A percentile compares a stretch with the other conserved stretches of the same genome.
These are phyloP conservation scores for Heliocidaris tuberculata DNA, from an alignment of 35 echinoderm and acorn worm genomes.

Conservation along the genomic window DNA sequence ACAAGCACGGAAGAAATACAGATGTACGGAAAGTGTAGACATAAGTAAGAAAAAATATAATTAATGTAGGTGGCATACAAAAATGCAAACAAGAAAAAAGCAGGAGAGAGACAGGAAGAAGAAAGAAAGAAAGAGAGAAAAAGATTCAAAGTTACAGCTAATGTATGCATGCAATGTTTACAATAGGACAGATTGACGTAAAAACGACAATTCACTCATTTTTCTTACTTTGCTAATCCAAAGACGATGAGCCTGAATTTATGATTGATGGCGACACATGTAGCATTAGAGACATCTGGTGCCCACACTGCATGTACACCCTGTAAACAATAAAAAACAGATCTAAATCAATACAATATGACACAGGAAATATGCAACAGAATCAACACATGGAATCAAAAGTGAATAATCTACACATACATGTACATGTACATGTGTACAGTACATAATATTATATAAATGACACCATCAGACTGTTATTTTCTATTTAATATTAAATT, in stretches of 20 bases:
- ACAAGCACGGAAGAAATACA: too few species aligned
- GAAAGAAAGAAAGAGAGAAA: background rate
- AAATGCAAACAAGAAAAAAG: background rate
- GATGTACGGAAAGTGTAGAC: too few species aligned
- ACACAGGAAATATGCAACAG: background rate
- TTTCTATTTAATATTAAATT: too few species aligned
- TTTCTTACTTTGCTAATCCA: slow-evolving; percentile 84
- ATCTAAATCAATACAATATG: slow-evolving; percentile 3
- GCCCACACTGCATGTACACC: slow-evolving; percentile 97
- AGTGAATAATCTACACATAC: background rate
- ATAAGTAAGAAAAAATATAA: too few species aligned
- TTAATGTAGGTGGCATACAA: background rate
- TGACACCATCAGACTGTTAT: background rate
- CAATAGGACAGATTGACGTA: background rate
- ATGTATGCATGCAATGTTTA: too few species aligned
- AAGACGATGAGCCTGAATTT: slow-evolving; percentile 93
- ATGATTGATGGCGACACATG: slow-evolving; percentile 88
- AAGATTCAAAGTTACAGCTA: background rate
- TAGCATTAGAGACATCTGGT: slow-evolving; percentile 87
- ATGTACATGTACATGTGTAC: too few species aligned
- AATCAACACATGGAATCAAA: background rate
- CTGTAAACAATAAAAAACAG: slow-evolving; percentile 56
- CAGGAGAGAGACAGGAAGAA: background rate
- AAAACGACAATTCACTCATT: background rate
- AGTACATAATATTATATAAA: too few species aligned